Conservation (phyloP, 2,797 vertebrate species). For the Cryptoprocta ferox region DNA sequence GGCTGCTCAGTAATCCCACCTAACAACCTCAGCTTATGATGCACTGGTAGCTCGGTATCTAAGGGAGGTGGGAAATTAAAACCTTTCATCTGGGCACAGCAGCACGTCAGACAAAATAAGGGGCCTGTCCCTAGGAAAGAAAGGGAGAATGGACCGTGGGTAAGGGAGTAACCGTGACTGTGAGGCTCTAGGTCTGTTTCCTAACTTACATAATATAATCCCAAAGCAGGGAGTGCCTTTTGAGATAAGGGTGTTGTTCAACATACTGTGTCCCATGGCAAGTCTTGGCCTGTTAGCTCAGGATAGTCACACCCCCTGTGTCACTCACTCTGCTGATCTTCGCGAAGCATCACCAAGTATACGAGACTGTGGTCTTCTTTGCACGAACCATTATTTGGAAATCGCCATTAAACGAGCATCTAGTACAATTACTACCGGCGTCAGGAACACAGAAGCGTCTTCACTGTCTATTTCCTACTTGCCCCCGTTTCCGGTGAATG, state of each 20-base stretch:
- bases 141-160: neutral
- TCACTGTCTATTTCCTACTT: accelerated
- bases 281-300: neutral
- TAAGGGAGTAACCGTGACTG: neutral
- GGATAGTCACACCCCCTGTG: neutral
- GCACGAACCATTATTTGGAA: neutral
- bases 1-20: neutral
- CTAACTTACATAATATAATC: neutral
- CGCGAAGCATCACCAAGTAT: no score
- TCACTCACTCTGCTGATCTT: neutral
- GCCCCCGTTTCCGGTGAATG: neutral
- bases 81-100: neutral
- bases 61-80: neutral
- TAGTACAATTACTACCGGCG: neutral
- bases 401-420: neutral
- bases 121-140: neutral
- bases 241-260: neutral
- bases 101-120: neutral
- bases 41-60: neutral
- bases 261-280: neutral
- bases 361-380: neutral
- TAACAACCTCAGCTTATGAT: neutral
- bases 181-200: neutral
- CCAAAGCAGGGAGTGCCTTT: neutral
- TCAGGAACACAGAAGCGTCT: neutral